These are phyloP conservation scores for Panthera tigris DNA, from an alignment of 2,113 vertebrate genomes.

Conservation along the genomic window DNA sequence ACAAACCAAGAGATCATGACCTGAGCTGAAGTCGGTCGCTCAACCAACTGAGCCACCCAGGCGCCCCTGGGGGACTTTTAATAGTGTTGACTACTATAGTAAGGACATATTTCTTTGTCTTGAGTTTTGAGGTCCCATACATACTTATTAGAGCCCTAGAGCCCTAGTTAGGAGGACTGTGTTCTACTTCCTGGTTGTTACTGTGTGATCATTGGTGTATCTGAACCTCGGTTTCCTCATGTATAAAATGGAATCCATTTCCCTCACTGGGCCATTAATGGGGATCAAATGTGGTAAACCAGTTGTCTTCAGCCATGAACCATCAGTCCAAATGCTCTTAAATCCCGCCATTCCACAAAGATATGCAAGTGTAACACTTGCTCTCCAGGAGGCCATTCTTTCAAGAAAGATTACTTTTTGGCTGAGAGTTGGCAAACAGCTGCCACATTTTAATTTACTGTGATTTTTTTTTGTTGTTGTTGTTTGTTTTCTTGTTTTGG, in stretches of 20 bases:
- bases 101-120: neutral
- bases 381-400: neutral
- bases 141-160: neutral
- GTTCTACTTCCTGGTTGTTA: neutral
- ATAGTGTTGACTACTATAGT: neutral
- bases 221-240: neutral
- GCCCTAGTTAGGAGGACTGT: neutral
- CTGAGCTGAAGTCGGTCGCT: neutral
- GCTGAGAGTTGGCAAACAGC: neutral
- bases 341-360: neutral
- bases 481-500: neutral
- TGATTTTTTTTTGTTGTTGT: neutral
- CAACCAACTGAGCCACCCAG: neutral
- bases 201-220: neutral
- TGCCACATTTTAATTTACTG: neutral
- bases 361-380: neutral
- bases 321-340: conserved; percentile 6
- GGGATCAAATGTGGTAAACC: neutral
- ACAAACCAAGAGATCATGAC: neutral
- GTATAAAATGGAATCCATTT: neutral
- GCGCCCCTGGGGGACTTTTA: neutral
- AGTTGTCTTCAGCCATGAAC: neutral
- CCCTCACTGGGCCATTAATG: neutral
- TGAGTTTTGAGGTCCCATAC: neutral
- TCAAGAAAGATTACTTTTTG: neutral